Conservation (phyloP, 2,888 invertebrate genomes). For the Linnaemya tessellans region DNA sequence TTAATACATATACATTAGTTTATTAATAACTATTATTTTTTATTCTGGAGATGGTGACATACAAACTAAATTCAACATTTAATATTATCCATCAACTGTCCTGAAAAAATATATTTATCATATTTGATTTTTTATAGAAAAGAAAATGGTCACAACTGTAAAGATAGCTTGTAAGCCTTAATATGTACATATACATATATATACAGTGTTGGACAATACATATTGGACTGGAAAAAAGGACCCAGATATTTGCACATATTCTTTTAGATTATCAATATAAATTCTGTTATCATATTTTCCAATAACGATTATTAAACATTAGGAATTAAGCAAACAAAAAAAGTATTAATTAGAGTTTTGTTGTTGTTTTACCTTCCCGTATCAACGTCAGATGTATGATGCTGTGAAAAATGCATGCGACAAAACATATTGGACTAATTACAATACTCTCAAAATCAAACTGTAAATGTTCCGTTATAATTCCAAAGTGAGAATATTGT, state of each 20-base stretch:
- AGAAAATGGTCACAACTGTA: not conserved
- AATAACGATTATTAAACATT: not conserved
- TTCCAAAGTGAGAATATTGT: too few relatives aligned
- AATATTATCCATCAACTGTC: too few relatives aligned
- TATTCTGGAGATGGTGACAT: constrained; percentile 50
- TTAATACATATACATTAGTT: constrained; percentile 39
- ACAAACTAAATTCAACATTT: constrained; percentile 46
- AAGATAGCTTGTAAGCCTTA: not conserved
- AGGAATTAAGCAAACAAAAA: not conserved
- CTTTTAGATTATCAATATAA: not conserved
- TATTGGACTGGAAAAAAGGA: not conserved
- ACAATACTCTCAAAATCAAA: too few relatives aligned
- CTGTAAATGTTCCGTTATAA: too few relatives aligned
- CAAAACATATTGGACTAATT: too few relatives aligned
- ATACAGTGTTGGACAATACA: not conserved
- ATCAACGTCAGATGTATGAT: constrained; percentile 1
- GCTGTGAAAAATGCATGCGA: not conserved
- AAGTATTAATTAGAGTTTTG: constrained; percentile 5
- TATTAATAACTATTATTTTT: constrained; percentile 50
- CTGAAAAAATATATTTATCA: too few relatives aligned
- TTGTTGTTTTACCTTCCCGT: constrained; percentile 7
- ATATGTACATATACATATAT: not conserved
- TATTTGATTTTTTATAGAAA: not conserved
- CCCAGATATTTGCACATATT: not conserved
- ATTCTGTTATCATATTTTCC: not conserved